phyloP scores from a whole-genome alignment of 2,888 invertebrate genomes.

The Bellardia pandia region DNA sequence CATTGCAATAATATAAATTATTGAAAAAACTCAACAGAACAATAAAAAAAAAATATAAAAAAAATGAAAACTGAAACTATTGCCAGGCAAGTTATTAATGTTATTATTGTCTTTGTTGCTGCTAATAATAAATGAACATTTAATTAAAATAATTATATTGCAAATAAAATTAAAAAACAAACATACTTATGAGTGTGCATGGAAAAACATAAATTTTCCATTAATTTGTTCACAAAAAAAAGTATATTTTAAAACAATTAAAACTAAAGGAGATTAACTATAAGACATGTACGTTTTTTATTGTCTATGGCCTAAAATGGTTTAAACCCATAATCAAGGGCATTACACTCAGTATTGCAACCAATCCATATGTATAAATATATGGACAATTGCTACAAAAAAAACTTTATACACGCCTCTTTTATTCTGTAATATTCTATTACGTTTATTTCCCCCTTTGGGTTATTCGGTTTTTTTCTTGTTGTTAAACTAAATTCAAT shows the following conservation, averaged over 20 bases:
- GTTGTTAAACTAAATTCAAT: constrained; percentile 1
- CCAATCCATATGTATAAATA: background rate
- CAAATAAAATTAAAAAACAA: background rate
- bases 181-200: background rate
- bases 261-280: background rate
- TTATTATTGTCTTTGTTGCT: constrained; percentile 1
- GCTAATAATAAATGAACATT: constrained; percentile 63
- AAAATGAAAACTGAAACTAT: background rate
- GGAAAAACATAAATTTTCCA: constrained; percentile 48
- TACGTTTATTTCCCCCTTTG: constrained; percentile 39
- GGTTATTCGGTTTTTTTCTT: constrained; percentile 4
- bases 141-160: constrained; percentile 71
- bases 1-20: constrained; percentile 20
- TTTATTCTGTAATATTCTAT: constrained; percentile 42
- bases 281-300: constrained; percentile 17
- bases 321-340: constrained; percentile 63
- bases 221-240: constrained; percentile 49
- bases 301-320: background rate
- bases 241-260: background rate
- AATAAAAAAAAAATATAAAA: background rate
- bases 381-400: constrained; percentile 7
- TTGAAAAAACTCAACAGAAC: constrained; percentile 27
- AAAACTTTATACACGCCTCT: constrained; percentile 53
- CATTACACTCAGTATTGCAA: constrained; percentile 41
- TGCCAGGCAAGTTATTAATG: constrained; percentile 15